Evolutionary conservation across 2,113 vertebrate species (phyloP), one percentile per base, ranked within the genome.

Genomic region (Entelurus aequoreus): DNA sequence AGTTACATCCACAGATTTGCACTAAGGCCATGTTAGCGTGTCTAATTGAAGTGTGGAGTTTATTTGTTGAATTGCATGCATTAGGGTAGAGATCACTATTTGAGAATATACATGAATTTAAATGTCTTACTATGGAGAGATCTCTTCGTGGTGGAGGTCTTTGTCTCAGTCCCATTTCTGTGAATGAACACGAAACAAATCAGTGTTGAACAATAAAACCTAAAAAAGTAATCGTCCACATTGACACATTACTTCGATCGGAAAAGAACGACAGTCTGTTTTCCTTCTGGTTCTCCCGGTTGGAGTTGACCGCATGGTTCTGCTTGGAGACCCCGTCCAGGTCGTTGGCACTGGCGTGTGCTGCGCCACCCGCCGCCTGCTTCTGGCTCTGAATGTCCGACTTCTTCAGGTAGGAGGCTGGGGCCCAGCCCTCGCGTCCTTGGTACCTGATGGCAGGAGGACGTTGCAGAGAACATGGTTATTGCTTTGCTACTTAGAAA

Each of bases 371-470:
- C 0, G 92, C 82, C 5, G 91, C 90, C 77, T 91, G 86, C 76
- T 95, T 97, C 38, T 90, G 90, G 0, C 87, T 82, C 64, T 92
- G 83, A 49, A 86, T 84, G 42, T 99, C 97, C 0, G 75, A 86
- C 74, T 97, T 98, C 82, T 91, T 97, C 60, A 99, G 88, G 84
- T 99, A 99, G 47, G 96, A 99, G 19, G 96, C 96, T 0, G 96
- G 96, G 63, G 96, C 95, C 95, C 96, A 99, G 84, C 96, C 96
- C 87, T 99, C 97, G 70, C 90, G 90, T 28, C 93, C 95, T 75
- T 99, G 94, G 83, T 93, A 92, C 89, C 96, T 99, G 85, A 70
- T 62, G 8, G 9, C 6, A 11, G 4, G 8, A 48, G 42, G 12
- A 46, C 1, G 42, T 44, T 44, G 10, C 10, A 1, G 42, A 44